Evolutionary conservation across 2,888 invertebrate species (phyloP), one percentile per base, ranked within the genome.

Genomic region (Clusia tigrina): DNA sequence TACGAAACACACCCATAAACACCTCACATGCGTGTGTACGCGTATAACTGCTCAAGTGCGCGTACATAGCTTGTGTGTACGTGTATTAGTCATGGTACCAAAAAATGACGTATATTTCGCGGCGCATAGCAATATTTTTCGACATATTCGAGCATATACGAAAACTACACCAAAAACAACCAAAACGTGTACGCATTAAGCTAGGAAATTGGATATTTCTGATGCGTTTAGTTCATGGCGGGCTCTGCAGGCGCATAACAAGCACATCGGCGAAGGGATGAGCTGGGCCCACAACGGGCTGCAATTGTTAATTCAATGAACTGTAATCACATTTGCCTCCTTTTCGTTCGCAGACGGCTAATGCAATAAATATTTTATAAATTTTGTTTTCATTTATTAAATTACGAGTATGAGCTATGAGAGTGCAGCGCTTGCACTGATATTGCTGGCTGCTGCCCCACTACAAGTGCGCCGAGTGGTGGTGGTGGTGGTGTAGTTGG

Each of bases 311-410:
- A 52, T 58, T 58, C 58, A 58, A 52, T 58, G 58, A 58, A 22
- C 37, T 52, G 52, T 58, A 52, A 58, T 26, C 32, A 37, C 15
- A 15, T 48, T 32, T 52, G 10, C n/a, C n/a, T 42, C 32, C 32
- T 32, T 32, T 42, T 20, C 48, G 52, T 23, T 24, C 54, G 48
- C 37, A 17, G 15, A 18, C 37, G 46, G 22, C 32, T 58, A 65
- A 66, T 64, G 63, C 60, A 69, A 70, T 72, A 72, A 72, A 71
- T 72, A 71, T 70, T 69, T 71, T 64, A 66, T 64, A 68, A 63
- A 69, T 67, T 70, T 46, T 68, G 65, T 56, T 58, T 64, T 62
- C 62, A 61, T 62, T 62, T 64, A 66, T 72, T 70, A 67, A 70
- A 72, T 71, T 71, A 70, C 71, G 67, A 18, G 48, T 22, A 32